Conservation (phyloP, 2,888 invertebrate genomes). For the Kryphioiulus occultus region DNA sequence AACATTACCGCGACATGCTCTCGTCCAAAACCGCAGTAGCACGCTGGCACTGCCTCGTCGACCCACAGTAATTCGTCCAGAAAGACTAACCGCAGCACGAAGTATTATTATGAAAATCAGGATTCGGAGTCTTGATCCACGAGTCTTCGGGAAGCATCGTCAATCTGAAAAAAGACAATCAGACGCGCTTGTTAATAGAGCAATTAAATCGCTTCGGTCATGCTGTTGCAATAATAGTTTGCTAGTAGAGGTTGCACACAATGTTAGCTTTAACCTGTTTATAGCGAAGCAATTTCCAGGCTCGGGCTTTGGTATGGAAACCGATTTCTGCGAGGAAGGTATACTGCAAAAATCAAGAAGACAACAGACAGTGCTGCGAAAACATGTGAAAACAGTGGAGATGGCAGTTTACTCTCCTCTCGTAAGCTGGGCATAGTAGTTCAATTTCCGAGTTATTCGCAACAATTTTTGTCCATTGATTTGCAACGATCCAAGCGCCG, state of each 20-base stretch:
- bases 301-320: neutral
- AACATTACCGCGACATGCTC: constrained; percentile 53
- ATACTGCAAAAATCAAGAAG: neutral
- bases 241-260: neutral
- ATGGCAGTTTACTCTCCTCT: neutral
- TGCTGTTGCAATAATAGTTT: constrained; percentile 3
- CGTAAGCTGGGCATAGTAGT: neutral
- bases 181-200: neutral
- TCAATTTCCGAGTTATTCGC: neutral
- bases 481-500: neutral
- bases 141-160: neutral
- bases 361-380: neutral
- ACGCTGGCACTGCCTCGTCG: constrained; percentile 53
- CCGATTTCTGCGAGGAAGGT: neutral
- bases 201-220: constrained; percentile 2
- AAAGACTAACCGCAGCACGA: neutral
- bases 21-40: constrained; percentile 53
- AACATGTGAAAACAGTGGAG: no score
- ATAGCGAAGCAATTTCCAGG: neutral
- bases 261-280: neutral
- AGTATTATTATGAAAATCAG: neutral
- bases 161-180: constrained; percentile 11
- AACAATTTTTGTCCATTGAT: neutral
- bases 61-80: constrained; percentile 47
- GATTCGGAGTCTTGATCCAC: neutral